These are phyloP conservation scores for Centropus unirufus DNA, from an alignment of 2,113 vertebrate genomes.

Conservation along the genomic window DNA sequence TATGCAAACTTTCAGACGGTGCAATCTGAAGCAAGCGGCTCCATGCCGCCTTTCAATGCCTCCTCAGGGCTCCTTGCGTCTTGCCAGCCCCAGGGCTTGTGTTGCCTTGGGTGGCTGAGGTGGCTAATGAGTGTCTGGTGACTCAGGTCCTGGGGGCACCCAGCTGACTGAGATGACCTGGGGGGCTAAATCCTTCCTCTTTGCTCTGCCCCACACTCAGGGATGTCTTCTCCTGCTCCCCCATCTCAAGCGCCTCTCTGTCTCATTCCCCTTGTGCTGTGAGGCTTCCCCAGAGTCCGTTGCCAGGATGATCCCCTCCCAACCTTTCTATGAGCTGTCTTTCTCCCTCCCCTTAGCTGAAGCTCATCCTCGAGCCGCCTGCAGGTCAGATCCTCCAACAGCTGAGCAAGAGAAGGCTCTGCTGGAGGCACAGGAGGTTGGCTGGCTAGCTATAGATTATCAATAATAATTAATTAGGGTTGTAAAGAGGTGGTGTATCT, in stretches of 20 bases:
- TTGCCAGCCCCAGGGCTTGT: fast-evolving
- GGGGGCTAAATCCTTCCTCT: background rate
- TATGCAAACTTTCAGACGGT: background rate
- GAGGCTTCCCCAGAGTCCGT: background rate
- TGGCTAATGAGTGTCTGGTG: conserved; percentile 28
- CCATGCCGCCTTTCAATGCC: background rate
- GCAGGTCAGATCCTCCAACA: background rate
- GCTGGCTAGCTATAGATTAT: background rate
- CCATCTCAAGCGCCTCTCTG: background rate
- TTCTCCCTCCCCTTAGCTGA: background rate
- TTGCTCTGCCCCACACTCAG: fast-evolving
- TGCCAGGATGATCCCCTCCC: fast-evolving
- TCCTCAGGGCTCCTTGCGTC: background rate
- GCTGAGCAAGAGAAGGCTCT: background rate
- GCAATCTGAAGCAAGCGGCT: background rate
- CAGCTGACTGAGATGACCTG: background rate
- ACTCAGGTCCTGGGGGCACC: background rate
- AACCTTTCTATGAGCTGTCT: background rate
- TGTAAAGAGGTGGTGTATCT: fast-evolving
- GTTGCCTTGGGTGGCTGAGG: background rate
- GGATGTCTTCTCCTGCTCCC: background rate
- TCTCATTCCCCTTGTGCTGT: background rate
- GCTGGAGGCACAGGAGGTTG: fast-evolving
- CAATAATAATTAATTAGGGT: background rate
- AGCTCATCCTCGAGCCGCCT: fast-evolving